Evolutionary conservation across 1,140 invertebrate genomes (phyloP), one percentile per base, ranked within the genome.

Genomic region (Tribolium madens): DNA sequence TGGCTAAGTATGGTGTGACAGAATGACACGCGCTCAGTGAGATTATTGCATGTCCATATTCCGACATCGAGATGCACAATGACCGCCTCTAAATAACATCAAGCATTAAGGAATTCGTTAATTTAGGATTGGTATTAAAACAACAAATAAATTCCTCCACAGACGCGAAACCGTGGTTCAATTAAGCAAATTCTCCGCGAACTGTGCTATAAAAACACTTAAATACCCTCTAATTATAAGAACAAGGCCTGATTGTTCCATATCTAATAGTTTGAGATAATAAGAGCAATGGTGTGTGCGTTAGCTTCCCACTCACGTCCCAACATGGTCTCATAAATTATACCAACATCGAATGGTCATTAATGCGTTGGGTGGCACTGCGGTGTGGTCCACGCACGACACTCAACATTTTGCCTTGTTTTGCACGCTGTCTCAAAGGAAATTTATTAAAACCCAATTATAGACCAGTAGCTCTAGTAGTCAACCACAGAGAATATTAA

Each of bases 331-430:
- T 78, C 80, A 81, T 82, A 82, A 82, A 82, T 82, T 82, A 82
- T 82, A 78, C 70, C 80, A 80, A 82, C 81, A 82, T 82, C 80
- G 81, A 81, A 82, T 82, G 80, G 80, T 82, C 81, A 82, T 82
- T 82, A 82, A 82, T 82, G 81, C 76, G 70, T 78, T 80, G 81
- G 80, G 80, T 81, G 80, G 81, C 76, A 72, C 76, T 73, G 74
- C 76, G 36, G 79, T 80, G 79, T 80, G 81, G 77, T 82, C 81
- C 78, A 57, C 52, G 52, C 52, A 26, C 15, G 52, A 57, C 52
- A 57, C 13, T 5, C 53, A 60, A 33, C 57, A 64, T 64, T 64
- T 64, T 26, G 57, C 57, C 57, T 57, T 57, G 18, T 57, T 57
- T 57, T 21, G 52, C 52, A 26, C 18, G 15, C 13, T 18, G 15